Base-by-base conservation (phyloP, 2,888 invertebrate species). In the Parthenolecanium corni region DNA sequence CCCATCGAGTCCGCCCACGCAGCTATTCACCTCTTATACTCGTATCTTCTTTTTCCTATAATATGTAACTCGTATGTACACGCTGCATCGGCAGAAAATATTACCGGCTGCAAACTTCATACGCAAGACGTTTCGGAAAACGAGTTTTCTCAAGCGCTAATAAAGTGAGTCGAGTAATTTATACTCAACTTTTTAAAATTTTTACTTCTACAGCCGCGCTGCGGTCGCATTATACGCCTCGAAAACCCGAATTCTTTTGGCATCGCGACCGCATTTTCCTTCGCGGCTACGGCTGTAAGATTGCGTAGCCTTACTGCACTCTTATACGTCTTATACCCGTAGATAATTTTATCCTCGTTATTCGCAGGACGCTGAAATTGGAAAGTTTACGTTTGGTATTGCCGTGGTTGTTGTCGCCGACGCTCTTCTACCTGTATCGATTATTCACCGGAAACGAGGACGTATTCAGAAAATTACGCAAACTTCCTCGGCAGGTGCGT, bases 321-420 rank as follows among this genome's bases (percentile, higher is more conserved):
- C n/a, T n/a, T n/a, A n/a, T n/a, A n/a, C n/a, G n/a, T n/a, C n/a
- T n/a, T 49, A 24, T 11, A 49, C 9, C 2, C 14, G 23, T 9
- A 4, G 4, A 14, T 9, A 49, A n/a, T 23, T 23, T 9, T 42
- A 23, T 23, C 2, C 54, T 25, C 1, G 9, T 31, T 31, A n/a
- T 44, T 65, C 65, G 23, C 62, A 68, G 68, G 56, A 67, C 67
- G 2, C 66, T 67, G 0, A 67, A 67, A 52, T 51, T 67, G 36
- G 67, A 68, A 24, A 64, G 66, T 21, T 65, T 67, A 66, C 62
- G 68, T 38, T 66, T 68, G 24, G 66, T 67, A 58, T 66, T 67
- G 53, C 65, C 66, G 1, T 67, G 67, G 68, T 52, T 68, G 20
- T 64, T 67, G 20, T 67, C 67, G 9, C 66, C 67, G 23, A 54